Evolutionary conservation across 2,888 invertebrate species (phyloP), one percentile per base, ranked within the genome.

Genomic region (Oxyteleia sp.): DNA sequence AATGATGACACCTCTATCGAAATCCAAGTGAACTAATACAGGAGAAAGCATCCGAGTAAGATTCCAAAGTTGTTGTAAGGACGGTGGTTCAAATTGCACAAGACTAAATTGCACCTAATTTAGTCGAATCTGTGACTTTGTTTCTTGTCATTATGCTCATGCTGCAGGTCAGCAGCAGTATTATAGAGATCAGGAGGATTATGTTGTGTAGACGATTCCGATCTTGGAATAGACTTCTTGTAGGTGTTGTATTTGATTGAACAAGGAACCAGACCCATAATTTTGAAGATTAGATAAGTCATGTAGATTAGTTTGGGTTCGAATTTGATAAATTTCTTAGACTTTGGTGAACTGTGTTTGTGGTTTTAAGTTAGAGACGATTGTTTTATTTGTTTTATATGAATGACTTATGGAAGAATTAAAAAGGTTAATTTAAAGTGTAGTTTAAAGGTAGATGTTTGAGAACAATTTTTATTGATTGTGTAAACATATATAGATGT

Each of bases 271-370:
- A 68, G 26, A 7, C 66, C 66, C 51, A 66, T 35, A 1, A 51
- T 2, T n/a, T 66, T 51, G 11, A 66, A 66, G 11, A 68, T 23
- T 4, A 64, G 8, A 15, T 49, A 64, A n/a, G 32, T 47, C 4
- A 26, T 13, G 13, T 45, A 29, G 1, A 29, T 0, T 2, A 45
- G 13, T n/a, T 29, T 26, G 10, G 45, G 11, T 45, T 45, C 61
- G 20, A n/a, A n/a, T n/a, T n/a, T n/a, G n/a, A n/a, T n/a, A n/a
- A n/a, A n/a, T n/a, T n/a, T n/a, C n/a, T n/a, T n/a, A n/a, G n/a
- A n/a, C n/a, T n/a, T n/a, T n/a, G n/a, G n/a, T n/a, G n/a, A n/a
- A n/a, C n/a, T n/a, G n/a, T n/a, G n/a, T n/a, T n/a, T n/a, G n/a
- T n/a, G n/a, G n/a, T n/a, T n/a, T n/a, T n/a, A n/a, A n/a, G n/a